These are phyloP conservation scores for Auanema freiburgensis DNA, from an alignment of 2,888 invertebrate species.

Conservation along the genomic window DNA sequence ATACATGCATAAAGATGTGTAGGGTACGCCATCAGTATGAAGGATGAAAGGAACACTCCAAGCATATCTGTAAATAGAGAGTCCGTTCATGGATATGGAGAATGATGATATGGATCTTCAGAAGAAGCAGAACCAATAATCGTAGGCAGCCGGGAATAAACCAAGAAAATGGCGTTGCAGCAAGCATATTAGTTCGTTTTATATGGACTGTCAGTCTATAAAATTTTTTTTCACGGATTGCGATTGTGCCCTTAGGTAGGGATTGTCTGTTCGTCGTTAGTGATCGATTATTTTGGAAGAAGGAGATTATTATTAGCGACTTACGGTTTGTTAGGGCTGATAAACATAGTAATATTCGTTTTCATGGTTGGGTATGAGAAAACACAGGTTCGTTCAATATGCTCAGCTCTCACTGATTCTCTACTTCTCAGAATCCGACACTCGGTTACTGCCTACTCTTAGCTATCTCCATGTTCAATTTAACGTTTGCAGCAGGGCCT, in stretches of 20 bases:
- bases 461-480: slow-evolving; percentile 27
- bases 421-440: slow-evolving; percentile 9
- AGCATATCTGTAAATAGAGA: too few species aligned
- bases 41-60: too few species aligned
- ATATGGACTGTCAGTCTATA: slow-evolving; percentile 16
- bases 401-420: background rate
- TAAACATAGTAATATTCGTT: slow-evolving; percentile 35
- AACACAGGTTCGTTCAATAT: slow-evolving; percentile 18
- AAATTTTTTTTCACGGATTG: background rate
- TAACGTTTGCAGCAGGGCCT: slow-evolving; percentile 22
- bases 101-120: too few species aligned
- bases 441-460: slow-evolving; percentile 22
- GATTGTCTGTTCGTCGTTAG: slow-evolving; percentile 17
- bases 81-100: too few species aligned
- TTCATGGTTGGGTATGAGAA: slow-evolving; percentile 35
- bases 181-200: slow-evolving; percentile 22
- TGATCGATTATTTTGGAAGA: slow-evolving; percentile 26
- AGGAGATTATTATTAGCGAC: slow-evolving; percentile 23
- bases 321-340: slow-evolving; percentile 14
- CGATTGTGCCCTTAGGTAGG: slow-evolving; percentile 17
- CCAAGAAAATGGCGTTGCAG: too few species aligned
- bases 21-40: too few species aligned
- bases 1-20: too few species aligned
- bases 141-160: too few species aligned
- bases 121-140: too few species aligned